phyloP scores from a whole-genome alignment of 2,797 vertebrate genomes.

The Smutsia gigantea region DNA sequence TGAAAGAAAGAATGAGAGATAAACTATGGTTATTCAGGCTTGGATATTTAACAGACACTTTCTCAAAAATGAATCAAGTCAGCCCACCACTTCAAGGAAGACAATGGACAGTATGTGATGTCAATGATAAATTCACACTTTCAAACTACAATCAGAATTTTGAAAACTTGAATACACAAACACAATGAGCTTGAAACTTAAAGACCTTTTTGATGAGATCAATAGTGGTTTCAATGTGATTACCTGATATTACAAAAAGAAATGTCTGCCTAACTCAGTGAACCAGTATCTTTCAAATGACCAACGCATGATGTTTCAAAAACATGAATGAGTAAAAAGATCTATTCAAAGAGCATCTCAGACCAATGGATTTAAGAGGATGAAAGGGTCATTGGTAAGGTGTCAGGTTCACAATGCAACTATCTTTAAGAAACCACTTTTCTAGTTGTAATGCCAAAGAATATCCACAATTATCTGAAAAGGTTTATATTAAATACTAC shows the following conservation, averaged over 20 bases:
- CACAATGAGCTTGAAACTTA: background rate
- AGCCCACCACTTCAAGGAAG: slow-evolving; percentile 15
- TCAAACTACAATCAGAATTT: slow-evolving; percentile 47
- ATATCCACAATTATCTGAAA: slow-evolving; percentile 18
- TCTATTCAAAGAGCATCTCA: background rate
- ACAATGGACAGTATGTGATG: background rate
- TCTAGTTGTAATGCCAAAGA: background rate
- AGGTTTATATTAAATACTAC: background rate
- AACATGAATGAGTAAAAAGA: slow-evolving; percentile 38
- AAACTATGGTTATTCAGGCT: slow-evolving; percentile 31
- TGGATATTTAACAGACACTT: slow-evolving; percentile 12
- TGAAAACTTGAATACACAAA: slow-evolving; percentile 8
- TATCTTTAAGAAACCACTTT: slow-evolving; percentile 16
- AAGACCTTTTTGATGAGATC: background rate
- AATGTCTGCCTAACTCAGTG: slow-evolving; percentile 17
- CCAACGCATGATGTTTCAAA: slow-evolving; percentile 18
- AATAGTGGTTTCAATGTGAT: background rate
- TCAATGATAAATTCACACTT: slow-evolving; percentile 40
- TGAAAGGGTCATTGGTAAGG: background rate
- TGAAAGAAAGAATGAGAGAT: slow-evolving; percentile 21
- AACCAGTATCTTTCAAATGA: slow-evolving; percentile 40
- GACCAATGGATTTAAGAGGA: background rate
- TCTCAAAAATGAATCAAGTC: slow-evolving; percentile 49
- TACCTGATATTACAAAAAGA: background rate
- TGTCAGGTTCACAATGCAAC: background rate